Evolutionary conservation across 2,888 invertebrate species (phyloP).

Genomic region (Metacarcinus magister): DNA sequence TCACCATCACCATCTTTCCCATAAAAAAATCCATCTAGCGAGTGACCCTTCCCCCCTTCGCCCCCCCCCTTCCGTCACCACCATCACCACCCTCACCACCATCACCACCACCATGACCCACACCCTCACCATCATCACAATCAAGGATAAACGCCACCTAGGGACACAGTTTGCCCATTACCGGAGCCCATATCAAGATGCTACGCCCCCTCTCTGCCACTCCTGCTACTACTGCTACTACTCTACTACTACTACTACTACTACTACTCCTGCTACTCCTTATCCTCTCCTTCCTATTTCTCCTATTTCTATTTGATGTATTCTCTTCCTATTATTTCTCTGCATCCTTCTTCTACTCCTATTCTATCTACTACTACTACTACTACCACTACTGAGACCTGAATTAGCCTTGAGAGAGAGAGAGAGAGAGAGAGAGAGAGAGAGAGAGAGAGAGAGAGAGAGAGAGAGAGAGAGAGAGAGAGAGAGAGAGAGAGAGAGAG

Average conservation of each 20-base stretch:
- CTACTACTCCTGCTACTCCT: not conserved
- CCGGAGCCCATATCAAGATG: conserved; percentile 54
- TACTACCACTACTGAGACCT: too few species aligned
- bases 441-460: conserved; percentile 45
- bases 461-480: not conserved
- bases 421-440: conserved; percentile 16
- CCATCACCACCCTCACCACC: not conserved
- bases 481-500: conserved; percentile 65
- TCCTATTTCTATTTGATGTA: not conserved
- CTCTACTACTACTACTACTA: not conserved
- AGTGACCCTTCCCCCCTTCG: not conserved
- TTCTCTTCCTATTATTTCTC: not conserved
- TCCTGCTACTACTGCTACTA: not conserved
- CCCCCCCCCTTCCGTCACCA: not conserved
- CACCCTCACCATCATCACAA: conserved; percentile 58
- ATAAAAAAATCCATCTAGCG: not conserved
- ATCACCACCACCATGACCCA: not conserved
- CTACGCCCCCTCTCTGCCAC: not conserved
- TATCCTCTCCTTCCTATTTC: not conserved
- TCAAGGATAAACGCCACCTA: conserved; percentile 58
- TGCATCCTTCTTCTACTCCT: not conserved
- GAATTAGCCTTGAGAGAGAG: not conserved
- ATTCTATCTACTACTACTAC: too few species aligned
- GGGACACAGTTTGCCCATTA: conserved; percentile 64
- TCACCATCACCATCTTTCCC: not conserved